Evolutionary conservation across 2,113 vertebrate species (phyloP), one percentile per base, ranked within the genome.

Genomic region (Theropithecus gelada): DNA sequence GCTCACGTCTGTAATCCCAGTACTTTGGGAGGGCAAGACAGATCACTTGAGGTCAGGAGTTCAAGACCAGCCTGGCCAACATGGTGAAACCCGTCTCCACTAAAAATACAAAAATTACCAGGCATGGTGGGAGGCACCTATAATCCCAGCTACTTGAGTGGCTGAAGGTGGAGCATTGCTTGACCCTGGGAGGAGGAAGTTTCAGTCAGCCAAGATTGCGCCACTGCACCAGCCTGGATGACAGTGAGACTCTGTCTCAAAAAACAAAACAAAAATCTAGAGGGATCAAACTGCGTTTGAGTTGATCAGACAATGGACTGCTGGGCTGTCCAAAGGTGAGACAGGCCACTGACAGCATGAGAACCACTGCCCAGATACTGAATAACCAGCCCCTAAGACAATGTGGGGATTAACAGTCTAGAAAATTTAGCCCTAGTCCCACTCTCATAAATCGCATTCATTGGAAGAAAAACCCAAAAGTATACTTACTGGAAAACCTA

Each of bases 141-240:
- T 30, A 64, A 64, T 64, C 27, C 27, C 27, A 32, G 61, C 27
- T 32, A 30, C 30, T 30, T 30, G 30, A 64, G 61, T 64, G 61
- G 27, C 61, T 64, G 61, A 32, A 27, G 12, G 27, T 64, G 27
- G 5, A 14, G 12, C 27, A 32, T 14, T 30, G 30, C 61, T 64
- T 64, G 27, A 64, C 30, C 61, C 12, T 2, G 12, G 61, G 61
- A 32, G 61, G 27, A 12, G 30, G 61, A 64, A 5, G 61, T 64
- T 64, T 12, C 61, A 14, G 12, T 32, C 12, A 64, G 27, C 12
- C 1, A 5, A 30, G 27, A 64, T 64, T 2, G 5, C 2, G 0
- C 13, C 27, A 64, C 13, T 64, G 61, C 61, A 30, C 61, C 61
- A 64, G 12, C 61, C 61, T 64, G 61, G 61, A 30, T 64, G 61